These are phyloP conservation scores for Plestiodon gilberti DNA, from an alignment of 2,113 vertebrate species.

Conservation along the genomic window DNA sequence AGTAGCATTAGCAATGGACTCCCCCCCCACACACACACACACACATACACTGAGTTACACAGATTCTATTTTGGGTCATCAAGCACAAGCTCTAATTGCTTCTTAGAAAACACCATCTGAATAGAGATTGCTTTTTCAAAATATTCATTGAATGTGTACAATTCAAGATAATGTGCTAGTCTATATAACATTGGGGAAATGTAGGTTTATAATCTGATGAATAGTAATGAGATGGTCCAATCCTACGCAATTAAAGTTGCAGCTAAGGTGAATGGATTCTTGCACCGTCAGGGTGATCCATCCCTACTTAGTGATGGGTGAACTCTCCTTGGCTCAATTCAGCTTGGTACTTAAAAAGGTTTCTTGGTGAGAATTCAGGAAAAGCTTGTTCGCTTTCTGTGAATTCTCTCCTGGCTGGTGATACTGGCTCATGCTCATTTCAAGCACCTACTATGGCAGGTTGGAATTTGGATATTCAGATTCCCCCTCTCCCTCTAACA, in stretches of 20 bases:
- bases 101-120: not conserved
- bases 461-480: no score
- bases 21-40: not conserved
- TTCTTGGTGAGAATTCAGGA: no score
- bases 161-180: accelerated
- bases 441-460: no score
- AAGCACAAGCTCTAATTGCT: not conserved
- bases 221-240: not conserved
- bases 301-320: no score
- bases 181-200: not conserved
- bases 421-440: no score
- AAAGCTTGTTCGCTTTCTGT: no score
- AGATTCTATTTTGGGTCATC: not conserved
- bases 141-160: not conserved
- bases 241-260: no score
- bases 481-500: no score
- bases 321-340: no score
- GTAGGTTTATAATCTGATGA: not conserved
- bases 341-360: no score
- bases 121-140: not conserved
- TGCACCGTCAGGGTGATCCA: not conserved
- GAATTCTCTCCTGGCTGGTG: no score
- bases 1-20: not conserved
- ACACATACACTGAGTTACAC: not conserved
- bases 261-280: not conserved